Evolutionary conservation across 2,797 vertebrate genomes (phyloP), one percentile per base, ranked within the genome.

Genomic region (Xenops minutus): DNA sequence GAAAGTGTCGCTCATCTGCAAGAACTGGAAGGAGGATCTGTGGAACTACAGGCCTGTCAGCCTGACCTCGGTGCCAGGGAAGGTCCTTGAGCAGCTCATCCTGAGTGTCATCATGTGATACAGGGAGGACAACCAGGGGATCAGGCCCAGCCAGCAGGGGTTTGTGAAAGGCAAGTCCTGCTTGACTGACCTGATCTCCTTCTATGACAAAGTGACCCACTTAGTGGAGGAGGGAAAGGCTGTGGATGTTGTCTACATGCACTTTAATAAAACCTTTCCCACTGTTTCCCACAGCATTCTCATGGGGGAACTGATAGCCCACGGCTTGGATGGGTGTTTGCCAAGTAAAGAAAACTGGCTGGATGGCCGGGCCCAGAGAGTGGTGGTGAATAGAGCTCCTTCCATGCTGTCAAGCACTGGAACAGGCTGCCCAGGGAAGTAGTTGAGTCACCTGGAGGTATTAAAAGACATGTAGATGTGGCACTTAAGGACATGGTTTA

Each of bases 111-210:
- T 27, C 58, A 24, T 15, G 6, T 5, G 19, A 36, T 64, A 71
- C 2, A 0, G 5, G 13, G 43, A 56, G n/a, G 24, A 14, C 43
- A 56, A 3, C 32, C 20, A 10, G 37, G 51, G 43, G 2, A 22
- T 63, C 56, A 62, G 30, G 10, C 55, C 22, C 41, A 5, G 26
- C 8, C 63, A 75, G 32, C 12, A 12, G 4, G 43, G 52, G 4
- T 18, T 43, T 80, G 54, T 62, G 46, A 54, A 59, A 67, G 14
- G 43, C 49, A 76, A 20, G 6, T 26, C 6, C 72, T 83, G 29
- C 49, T 34, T 56, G 16, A 44, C 49, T 37, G 27, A 1, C 27
- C 27, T 18, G 11, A 22, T 10, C 71, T 55, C 8, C 27, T 46
- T 14, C 44, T 63, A 0, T 39, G 6, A 30, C 23, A 26, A 44